Base-by-base conservation (phyloP, 2,888 invertebrate genomes). In the Apodemia hepburni region DNA sequence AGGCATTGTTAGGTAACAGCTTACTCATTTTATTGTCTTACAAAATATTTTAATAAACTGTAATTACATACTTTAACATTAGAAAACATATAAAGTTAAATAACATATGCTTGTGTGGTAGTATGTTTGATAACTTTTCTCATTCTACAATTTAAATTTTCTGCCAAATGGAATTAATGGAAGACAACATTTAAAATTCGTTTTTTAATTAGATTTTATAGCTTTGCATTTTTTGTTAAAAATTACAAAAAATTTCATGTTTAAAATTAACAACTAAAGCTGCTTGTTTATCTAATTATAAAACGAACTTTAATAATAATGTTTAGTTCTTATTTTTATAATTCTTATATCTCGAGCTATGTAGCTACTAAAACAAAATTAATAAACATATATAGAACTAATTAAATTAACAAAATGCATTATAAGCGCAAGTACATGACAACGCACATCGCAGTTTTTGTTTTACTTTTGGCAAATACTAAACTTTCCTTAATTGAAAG, bases 381-480 rank as follows among this genome's bases (percentile, higher is more conserved):
- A 75, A 77, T 76, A 77, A 79, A 80, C 75, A 77, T 80, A 77
- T 73, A 75, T 78, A 82, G 70, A 80, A 76, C 80, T 87, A 87
- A 84, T 83, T 86, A 89, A 84, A 85, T 87, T 87, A 69, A 90
- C 80, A 82, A 83, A 91, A 90, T 90, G 90, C 90, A 88, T 80
- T 79, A 81, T 80, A 75, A 77, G 80, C 80, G 80, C 82, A 62
- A 62, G 78, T 69, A 73, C 67, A 65, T 49, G 60, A 60, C 27
- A 22, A 64, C 38, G 35, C 65, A 63, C 61, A 58, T 59, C 58
- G 62, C 64, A 45, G 60, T 63, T 45, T 61, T 47, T 47, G 45
- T 47, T 47, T 75, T 74, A 80, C 76, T 81, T 85, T 84, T 82
- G 83, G 81, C 88, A 85, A 86, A 76, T 75, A 62, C 65, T 68